Evolutionary conservation across 1,140 invertebrate genomes (phyloP).

Genomic region (Andricus grossulariae): DNA sequence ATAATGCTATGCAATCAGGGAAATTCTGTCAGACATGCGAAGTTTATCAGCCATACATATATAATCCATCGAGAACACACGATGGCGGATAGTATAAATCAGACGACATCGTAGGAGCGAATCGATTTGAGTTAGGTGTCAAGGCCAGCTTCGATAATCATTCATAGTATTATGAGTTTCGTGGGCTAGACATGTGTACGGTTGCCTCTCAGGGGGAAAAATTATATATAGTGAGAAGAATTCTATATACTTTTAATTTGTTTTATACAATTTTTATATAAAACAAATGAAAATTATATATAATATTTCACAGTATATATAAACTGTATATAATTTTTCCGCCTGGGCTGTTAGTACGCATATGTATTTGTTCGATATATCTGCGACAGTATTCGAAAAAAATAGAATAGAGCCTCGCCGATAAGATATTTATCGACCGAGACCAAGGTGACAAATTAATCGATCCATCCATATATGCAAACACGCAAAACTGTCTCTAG

Average conservation of each 20-base stretch:
- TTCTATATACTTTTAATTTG: no score
- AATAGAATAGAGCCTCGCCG: neutral
- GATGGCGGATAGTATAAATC: constrained; percentile 34
- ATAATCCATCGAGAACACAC: constrained; percentile 9
- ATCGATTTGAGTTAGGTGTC: constrained; percentile 53
- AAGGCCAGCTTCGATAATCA: constrained; percentile 54
- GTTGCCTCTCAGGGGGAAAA: no score
- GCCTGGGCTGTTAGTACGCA: neutral
- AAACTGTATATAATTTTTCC: no score
- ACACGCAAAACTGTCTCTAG: neutral
- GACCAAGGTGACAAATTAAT: constrained; percentile 18
- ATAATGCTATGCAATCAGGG: neutral
- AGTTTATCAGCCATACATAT: neutral
- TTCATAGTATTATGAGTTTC: constrained; percentile 45
- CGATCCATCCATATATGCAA: neutral
- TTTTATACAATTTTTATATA: no score
- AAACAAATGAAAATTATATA: no score
- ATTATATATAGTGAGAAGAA: no score
- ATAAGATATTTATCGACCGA: constrained; percentile 20
- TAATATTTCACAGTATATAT: no score
- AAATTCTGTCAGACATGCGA: neutral
- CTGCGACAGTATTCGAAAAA: neutral
- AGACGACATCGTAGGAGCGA: constrained; percentile 35
- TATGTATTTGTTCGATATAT: neutral
- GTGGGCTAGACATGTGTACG: neutral